Conservation (phyloP, 2,888 invertebrate genomes). For the Drosophila nigritarsus region DNA sequence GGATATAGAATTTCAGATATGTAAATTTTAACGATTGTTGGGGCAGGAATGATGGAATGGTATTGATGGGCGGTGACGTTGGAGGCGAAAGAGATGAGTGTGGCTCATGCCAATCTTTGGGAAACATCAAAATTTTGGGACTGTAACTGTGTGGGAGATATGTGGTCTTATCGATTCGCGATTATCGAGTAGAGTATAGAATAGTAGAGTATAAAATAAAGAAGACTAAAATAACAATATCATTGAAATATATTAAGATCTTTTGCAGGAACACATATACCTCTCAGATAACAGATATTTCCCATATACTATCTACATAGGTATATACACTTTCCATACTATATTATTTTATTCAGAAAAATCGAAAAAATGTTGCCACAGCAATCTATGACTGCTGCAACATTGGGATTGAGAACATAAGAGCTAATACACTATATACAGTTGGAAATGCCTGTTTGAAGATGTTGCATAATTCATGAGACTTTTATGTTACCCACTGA, state of each 20-base stretch:
- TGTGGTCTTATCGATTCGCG: background rate
- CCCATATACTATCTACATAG: no score
- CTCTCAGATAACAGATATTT: background rate
- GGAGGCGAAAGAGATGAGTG: background rate
- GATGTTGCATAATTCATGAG: conserved; percentile 4
- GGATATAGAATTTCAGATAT: background rate
- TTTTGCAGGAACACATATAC: background rate
- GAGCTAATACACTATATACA: background rate
- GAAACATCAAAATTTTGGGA: background rate
- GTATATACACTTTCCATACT: no score
- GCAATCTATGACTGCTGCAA: no score
- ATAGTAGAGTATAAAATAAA: background rate
- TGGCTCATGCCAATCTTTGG: background rate
- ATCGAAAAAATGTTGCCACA: no score
- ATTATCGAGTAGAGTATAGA: background rate
- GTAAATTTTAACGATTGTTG: background rate
- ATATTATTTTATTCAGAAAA: no score
- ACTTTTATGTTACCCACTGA: background rate
- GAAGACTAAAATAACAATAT: background rate
- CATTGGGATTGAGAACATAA: no score
- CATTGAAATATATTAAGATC: background rate
- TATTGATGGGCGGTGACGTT: background rate
- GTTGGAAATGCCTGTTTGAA: background rate
- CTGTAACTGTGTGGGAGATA: background rate
- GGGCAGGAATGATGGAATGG: background rate